Conservation (phyloP, 2,888 invertebrate genomes). For the Phymatocera aterrima region DNA sequence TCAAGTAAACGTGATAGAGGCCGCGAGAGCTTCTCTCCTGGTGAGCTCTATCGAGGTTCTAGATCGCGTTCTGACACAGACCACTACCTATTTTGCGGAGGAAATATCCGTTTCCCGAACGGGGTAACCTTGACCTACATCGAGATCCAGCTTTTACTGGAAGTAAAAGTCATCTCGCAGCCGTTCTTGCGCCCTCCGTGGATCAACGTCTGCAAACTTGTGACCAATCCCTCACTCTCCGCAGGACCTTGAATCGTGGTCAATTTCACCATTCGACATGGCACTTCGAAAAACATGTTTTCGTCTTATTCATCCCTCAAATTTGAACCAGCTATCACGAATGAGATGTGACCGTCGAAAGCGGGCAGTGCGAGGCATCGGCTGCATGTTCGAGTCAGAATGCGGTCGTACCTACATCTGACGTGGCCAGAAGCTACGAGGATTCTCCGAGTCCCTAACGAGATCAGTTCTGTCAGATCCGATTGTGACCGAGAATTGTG, state of each 20-base stretch:
- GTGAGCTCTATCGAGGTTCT: conserved; percentile 28
- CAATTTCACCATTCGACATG: background rate
- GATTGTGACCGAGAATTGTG: conserved; percentile 18
- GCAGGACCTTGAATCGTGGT: background rate
- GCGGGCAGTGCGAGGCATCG: too few species aligned
- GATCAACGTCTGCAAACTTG: conserved; percentile 1
- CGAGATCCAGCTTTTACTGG: background rate
- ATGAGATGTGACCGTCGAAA: background rate
- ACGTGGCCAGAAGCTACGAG: background rate
- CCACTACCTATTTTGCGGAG: background rate
- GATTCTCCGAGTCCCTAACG: background rate
- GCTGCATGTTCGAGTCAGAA: background rate
- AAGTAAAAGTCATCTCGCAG: background rate
- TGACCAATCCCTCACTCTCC: background rate
- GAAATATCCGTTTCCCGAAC: conserved; percentile 8
- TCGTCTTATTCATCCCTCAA: background rate
- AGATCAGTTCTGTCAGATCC: conserved; percentile 3
- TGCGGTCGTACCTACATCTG: background rate
- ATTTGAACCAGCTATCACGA: background rate
- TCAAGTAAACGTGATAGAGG: conserved; percentile 5
- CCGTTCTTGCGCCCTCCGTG: background rate
- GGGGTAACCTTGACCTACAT: background rate
- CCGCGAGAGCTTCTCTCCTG: background rate
- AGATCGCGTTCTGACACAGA: background rate
- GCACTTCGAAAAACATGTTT: background rate